Base-by-base conservation (phyloP, 2,888 invertebrate species). In the Molorchus minor region DNA sequence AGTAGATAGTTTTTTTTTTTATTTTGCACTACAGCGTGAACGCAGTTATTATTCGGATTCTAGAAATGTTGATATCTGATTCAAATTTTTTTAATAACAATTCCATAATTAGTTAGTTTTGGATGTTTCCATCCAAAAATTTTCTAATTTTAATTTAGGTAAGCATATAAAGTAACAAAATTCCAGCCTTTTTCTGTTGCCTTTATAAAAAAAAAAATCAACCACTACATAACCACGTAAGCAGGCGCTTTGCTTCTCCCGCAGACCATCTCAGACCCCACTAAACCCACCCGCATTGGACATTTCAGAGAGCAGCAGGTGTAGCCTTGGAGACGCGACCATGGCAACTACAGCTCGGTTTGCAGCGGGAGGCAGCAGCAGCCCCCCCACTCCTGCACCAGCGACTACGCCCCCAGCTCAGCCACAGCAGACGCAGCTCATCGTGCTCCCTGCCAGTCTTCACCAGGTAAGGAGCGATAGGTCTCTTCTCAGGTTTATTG, bases 341-440 rank as follows among this genome's bases (percentile, higher is more conserved):
- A 81, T 80, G 81, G 81, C 79, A 85, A 86, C 64, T 82, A 84
- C 80, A 84, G 86, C 76, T 84, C 86, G 51, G 83, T 86, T 59
- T 83, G 85, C 76, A 84, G 85, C 78, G 0, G 84, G 58, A 80
- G 80, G 44, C 84, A 84, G 75, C 84, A 85, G 77, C 82, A 84
- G 76, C 73, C 78, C 77, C 74, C 79, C 80, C 73, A 80, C 77
- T 66, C 79, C 78, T 56, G 75, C 78, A 62, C 79, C 80, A 57
- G 79, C 80, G 64, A 77, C 79, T 62, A 78, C 80, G 67, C 80
- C 80, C 69, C 79, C 81, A 62, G 78, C 75, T 64, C 80, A 78
- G 71, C 73, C 79, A 67, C 79, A 79, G 67, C 76, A 80, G 69
- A 80, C 81, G 64, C 81, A 80, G 77, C 79, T 81, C 67, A 81